These are phyloP conservation scores for Torymus aiolomorphi DNA, from an alignment of 2,888 invertebrate genomes.

Conservation along the genomic window DNA sequence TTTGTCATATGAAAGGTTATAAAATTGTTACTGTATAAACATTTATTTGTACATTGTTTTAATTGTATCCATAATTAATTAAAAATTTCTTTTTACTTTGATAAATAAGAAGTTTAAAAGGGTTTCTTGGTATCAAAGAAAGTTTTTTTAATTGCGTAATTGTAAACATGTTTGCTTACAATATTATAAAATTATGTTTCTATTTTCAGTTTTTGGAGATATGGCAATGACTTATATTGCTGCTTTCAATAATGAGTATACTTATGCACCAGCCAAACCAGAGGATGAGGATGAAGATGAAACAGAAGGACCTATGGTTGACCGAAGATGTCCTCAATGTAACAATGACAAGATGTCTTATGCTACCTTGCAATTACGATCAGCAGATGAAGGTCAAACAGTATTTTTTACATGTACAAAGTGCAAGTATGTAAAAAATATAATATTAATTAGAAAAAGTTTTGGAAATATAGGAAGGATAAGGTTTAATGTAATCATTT, in stretches of 20 bases:
- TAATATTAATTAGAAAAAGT: too few relatives aligned
- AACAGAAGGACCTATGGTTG: conserved; percentile 87
- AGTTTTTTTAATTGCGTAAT: too few relatives aligned
- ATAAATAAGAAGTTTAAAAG: too few relatives aligned
- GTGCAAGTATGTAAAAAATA: conserved; percentile 84
- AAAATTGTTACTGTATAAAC: too few relatives aligned
- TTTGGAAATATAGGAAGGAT: too few relatives aligned
- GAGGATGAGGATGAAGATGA: conserved; percentile 69
- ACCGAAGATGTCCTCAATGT: conserved; percentile 90
- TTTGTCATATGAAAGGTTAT: neutral
- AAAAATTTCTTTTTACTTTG: too few relatives aligned
- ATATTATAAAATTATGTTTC: neutral
- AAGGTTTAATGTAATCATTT: conserved; percentile 37
- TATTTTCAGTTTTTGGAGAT: conserved; percentile 80
- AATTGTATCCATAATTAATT: too few relatives aligned
- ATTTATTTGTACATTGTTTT: too few relatives aligned
- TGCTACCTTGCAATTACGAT: conserved; percentile 94
- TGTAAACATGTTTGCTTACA: neutral
- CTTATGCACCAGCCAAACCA: conserved; percentile 74
- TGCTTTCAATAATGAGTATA: conserved; percentile 81
- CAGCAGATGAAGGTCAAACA: conserved; percentile 99
- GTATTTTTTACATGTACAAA: conserved; percentile 97
- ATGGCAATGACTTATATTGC: conserved; percentile 83
- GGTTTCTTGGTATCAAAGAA: too few relatives aligned
- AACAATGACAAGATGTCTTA: conserved; percentile 95